These are phyloP conservation scores for Dasypolia templi DNA, from an alignment of 2,888 invertebrate species.

Conservation along the genomic window DNA sequence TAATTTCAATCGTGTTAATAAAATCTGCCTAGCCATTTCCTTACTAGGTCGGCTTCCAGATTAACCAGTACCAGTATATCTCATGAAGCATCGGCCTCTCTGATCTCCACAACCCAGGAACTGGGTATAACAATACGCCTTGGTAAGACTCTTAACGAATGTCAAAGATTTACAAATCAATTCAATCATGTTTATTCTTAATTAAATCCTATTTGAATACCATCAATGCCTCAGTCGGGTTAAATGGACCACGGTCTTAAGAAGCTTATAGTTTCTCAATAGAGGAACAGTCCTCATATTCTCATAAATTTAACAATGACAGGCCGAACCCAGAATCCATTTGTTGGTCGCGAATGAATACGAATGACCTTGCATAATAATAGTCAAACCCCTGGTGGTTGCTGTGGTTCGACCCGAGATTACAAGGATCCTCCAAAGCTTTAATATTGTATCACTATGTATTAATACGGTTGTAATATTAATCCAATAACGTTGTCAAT, in stretches of 20 bases:
- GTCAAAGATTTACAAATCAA: no score
- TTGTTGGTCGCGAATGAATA: slow-evolving; percentile 57
- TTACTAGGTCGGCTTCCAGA: no score
- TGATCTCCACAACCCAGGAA: no score
- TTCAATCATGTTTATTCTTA: neutral
- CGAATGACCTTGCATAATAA: slow-evolving; percentile 53
- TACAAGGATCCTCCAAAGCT: slow-evolving; percentile 55
- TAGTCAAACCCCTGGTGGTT: slow-evolving; percentile 48
- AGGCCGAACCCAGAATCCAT: slow-evolving; percentile 49
- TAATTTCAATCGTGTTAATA: no score
- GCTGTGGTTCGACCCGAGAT: slow-evolving; percentile 43
- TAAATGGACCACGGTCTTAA: slow-evolving; percentile 22
- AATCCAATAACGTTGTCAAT: slow-evolving; percentile 56
- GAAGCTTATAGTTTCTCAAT: slow-evolving; percentile 43
- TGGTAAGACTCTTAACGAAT: no score
- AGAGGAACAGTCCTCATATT: slow-evolving; percentile 39
- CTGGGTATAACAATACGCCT: no score
- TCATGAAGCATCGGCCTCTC: no score
- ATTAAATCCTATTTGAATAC: slow-evolving; percentile 17
- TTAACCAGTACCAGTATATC: no score
- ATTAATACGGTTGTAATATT: slow-evolving; percentile 52
- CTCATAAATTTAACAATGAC: slow-evolving; percentile 61
- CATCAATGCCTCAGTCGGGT: neutral
- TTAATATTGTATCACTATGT: slow-evolving; percentile 46
- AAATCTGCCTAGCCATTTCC: no score